Evolutionary conservation across 1,140 invertebrate genomes (phyloP).

Genomic region (Ceratitis capitata): DNA sequence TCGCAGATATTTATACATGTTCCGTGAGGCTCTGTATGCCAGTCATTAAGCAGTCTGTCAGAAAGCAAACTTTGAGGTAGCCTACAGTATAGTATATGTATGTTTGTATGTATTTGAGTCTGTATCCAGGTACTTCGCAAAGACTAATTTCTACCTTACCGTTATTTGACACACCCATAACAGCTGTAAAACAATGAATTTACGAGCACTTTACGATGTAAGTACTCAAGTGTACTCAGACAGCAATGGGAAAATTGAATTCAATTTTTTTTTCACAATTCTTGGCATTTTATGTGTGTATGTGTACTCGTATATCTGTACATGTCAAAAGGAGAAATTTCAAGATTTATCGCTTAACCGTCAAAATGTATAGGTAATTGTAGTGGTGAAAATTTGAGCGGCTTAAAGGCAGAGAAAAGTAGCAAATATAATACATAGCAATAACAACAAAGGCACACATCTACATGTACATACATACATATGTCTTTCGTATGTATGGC

Average conservation of each 20-base stretch:
- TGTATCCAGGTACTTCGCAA: too few relatives aligned
- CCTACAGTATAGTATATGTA: too few relatives aligned
- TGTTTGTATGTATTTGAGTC: neutral
- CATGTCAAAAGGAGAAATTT: neutral
- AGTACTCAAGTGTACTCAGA: constrained; percentile 11
- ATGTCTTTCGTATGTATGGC: neutral
- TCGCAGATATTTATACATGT: too few relatives aligned
- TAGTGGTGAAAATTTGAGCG: constrained; percentile 2
- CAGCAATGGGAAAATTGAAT: too few relatives aligned
- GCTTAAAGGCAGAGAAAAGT: neutral
- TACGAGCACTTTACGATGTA: constrained; percentile 13
- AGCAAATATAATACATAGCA: neutral
- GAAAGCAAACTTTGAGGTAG: too few relatives aligned
- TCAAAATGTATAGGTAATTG: neutral
- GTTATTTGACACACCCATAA: constrained; percentile 33
- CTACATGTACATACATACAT: neutral
- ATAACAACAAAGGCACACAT: neutral
- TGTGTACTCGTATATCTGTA: too few relatives aligned
- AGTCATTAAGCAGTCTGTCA: too few relatives aligned
- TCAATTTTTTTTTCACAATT: too few relatives aligned
- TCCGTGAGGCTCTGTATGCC: too few relatives aligned
- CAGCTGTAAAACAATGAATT: constrained; percentile 16
- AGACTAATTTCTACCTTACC: neutral
- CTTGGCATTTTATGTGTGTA: neutral
- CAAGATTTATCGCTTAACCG: constrained; percentile 8